Evolutionary conservation across 2,888 invertebrate genomes (phyloP).

Genomic region (Synergus gifuensis): DNA sequence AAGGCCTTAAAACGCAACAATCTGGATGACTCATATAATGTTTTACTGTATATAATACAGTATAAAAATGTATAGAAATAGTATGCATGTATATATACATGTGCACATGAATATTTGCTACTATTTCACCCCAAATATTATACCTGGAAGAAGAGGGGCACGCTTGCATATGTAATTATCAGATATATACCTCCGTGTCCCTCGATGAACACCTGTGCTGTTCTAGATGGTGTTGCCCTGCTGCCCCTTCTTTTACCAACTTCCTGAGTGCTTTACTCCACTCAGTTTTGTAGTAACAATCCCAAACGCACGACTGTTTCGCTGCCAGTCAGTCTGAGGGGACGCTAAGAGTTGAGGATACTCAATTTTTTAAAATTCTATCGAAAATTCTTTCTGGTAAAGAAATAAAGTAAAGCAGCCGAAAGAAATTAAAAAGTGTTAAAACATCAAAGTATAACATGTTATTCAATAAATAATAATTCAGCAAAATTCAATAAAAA

Average conservation of each 20-base stretch:
- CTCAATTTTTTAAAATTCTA: neutral
- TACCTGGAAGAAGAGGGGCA: slow-evolving; percentile 49
- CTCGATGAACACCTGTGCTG: slow-evolving; percentile 65
- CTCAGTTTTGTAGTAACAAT: slow-evolving; percentile 62
- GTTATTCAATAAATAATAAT: neutral
- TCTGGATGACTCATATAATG: slow-evolving; percentile 14
- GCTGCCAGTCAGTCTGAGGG: slow-evolving; percentile 55
- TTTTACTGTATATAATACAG: neutral
- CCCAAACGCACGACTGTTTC: slow-evolving; percentile 56
- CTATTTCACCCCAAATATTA: slow-evolving; percentile 31
- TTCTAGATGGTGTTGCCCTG: slow-evolving; percentile 50
- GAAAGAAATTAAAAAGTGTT: neutral
- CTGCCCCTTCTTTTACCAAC: slow-evolving; percentile 59
- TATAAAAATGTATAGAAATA: neutral
- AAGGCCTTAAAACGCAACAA: slow-evolving; percentile 21
- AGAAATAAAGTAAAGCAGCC: neutral
- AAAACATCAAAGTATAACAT: no score
- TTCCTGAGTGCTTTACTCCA: slow-evolving; percentile 62
- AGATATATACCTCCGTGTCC: slow-evolving; percentile 50
- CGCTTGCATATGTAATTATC: slow-evolving; percentile 51
- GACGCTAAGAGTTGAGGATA: neutral
- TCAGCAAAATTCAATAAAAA: neutral
- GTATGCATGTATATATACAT: neutral
- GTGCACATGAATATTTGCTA: neutral
- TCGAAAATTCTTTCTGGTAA: neutral